phyloP scores from a whole-genome alignment of 2,797 vertebrate species.

The Fistularia tabacaria region DNA sequence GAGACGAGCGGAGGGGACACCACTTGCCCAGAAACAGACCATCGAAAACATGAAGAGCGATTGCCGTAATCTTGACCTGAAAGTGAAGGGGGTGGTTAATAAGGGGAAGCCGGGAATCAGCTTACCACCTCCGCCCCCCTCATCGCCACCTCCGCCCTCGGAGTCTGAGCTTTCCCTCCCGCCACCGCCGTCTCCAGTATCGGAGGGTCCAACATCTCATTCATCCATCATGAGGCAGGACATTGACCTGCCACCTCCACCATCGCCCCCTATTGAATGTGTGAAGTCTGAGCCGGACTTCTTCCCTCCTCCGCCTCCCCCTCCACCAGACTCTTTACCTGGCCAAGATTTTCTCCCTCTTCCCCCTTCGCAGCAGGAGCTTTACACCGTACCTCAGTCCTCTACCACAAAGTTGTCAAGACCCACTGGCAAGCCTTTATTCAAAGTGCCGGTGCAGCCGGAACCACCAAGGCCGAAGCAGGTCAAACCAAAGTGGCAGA shows the following conservation, averaged over 20 bases:
- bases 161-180: slow-evolving; percentile 84
- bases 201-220: slow-evolving; percentile 52
- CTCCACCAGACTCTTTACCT: slow-evolving; percentile 45
- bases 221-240: slow-evolving; percentile 70
- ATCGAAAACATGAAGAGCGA: slow-evolving; percentile 60
- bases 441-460: slow-evolving; percentile 73
- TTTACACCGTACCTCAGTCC: slow-evolving; percentile 64
- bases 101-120: slow-evolving; percentile 74
- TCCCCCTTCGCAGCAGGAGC: slow-evolving; percentile 77
- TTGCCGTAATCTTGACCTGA: slow-evolving; percentile 51
- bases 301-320: slow-evolving; percentile 64
- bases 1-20: slow-evolving; percentile 45
- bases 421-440: slow-evolving; percentile 61
- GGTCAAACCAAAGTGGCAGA: slow-evolving; percentile 73
- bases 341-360: slow-evolving; percentile 67
- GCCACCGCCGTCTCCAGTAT: slow-evolving; percentile 79
- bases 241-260: slow-evolving; percentile 76
- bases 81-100: slow-evolving; percentile 64
- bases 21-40: slow-evolving; percentile 50
- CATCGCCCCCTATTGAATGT: slow-evolving; percentile 72
- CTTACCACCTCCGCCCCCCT: slow-evolving; percentile 81
- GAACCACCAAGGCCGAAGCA: slow-evolving; percentile 61
- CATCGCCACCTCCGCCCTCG: slow-evolving; percentile 72
- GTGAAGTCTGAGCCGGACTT: slow-evolving; percentile 69
- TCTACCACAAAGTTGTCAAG: slow-evolving; percentile 53